phyloP scores from a whole-genome alignment of 2,113 vertebrate genomes.

The Ceyx melanurus region DNA sequence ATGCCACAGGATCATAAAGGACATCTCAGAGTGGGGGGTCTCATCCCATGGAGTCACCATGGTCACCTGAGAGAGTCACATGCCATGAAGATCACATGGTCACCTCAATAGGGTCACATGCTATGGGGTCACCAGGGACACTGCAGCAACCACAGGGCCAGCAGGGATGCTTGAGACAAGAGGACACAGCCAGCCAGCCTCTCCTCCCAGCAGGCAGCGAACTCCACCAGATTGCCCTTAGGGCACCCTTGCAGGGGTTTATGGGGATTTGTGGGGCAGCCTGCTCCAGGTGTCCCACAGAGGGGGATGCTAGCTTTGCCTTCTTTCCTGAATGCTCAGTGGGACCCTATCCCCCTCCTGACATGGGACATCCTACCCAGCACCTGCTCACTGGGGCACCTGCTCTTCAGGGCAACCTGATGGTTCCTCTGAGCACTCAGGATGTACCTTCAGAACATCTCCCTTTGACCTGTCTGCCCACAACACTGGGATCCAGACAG shows the following conservation, averaged over 20 bases:
- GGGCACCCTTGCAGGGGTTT: not conserved
- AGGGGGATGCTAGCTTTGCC: not conserved
- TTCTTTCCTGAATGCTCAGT: not conserved
- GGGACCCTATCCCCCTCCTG: not conserved
- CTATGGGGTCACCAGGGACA: not conserved
- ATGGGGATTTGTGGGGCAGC: not conserved
- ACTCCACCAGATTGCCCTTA: fast-evolving
- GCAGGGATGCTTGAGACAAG: not conserved
- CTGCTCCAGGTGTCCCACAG: not conserved
- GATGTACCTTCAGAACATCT: not conserved
- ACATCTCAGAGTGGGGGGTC: not conserved
- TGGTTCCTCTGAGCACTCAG: not conserved
- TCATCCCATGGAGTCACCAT: not conserved
- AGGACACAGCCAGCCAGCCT: not conserved
- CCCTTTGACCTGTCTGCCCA: fast-evolving
- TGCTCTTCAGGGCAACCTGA: not conserved
- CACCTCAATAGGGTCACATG: not conserved
- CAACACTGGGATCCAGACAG: not conserved
- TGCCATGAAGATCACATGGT: not conserved
- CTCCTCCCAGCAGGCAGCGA: not conserved
- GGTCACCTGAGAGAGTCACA: not conserved
- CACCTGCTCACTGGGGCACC: not conserved
- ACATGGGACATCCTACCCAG: not conserved
- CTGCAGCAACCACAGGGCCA: not conserved
- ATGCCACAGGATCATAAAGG: not conserved